Evolutionary conservation across 2,113 vertebrate species (phyloP), one percentile per base, ranked within the genome.

Genomic region (Crotalus viridis): DNA sequence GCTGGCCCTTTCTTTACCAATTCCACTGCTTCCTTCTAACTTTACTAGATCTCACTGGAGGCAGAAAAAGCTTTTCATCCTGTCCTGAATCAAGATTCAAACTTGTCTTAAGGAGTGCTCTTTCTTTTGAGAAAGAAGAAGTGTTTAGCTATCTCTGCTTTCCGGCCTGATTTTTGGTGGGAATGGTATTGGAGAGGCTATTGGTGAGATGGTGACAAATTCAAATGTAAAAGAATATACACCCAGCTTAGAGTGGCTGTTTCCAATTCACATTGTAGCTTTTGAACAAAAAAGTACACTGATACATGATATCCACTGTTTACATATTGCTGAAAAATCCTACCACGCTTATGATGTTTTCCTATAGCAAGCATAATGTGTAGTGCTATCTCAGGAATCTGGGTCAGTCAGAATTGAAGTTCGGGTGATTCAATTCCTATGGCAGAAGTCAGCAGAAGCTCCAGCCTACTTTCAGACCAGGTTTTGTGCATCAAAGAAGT

Each of bases 401-500:
- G 28, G 86, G 17, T 57, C 43, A 89, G 5, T n/a, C 52, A 89
- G 64, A 85, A 57, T 43, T 91, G 69, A 87, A 85, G 12, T 90
- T 89, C 28, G 61, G 52, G 39, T 46, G 86, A 81, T 91, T 48
- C 54, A 59, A 43, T 64, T 59, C 22, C 22, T 55, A 57, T 24
- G 26, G 33, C 43, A 54, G 61, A 87, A 93, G 56, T 87, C 89
- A 90, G 81, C 89, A 90, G 81, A 87, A 93, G 24, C 10, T 33
- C 24, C 22, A 93, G 69, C 9, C 81, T 61, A 2, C 52, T 87
- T 33, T 39, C 26, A 81, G 55, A 87, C 4, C 69, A 91, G 93
- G 33, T 51, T 85, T 94, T 94, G 56, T 93, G 12, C 88, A 85
- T 93, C 10, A 12, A 21, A 54, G 22, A 92, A 93, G 59, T n/a